Evolutionary conservation across 2,797 vertebrate genomes (phyloP), one percentile per base, ranked within the genome.

Genomic region (Macropus fuliginosus): DNA sequence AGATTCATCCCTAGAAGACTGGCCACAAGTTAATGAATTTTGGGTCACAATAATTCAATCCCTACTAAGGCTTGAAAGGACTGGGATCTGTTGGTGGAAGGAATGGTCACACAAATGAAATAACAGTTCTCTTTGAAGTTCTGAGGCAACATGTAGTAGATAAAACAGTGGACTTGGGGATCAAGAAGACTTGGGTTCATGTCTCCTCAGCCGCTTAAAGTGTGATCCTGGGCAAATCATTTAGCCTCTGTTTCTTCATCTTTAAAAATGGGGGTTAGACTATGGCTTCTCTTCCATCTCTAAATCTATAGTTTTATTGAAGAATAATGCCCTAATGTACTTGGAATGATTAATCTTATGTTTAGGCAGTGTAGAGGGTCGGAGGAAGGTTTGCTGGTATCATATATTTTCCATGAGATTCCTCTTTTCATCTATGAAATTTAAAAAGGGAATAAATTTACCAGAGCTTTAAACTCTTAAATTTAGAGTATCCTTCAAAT

Each of bases 331-430:
- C 28, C 66, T 66, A 46, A 96, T 96, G 91, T 92, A 62, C 93
- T 95, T 91, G 95, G 90, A 95, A 96, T 92, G 92, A 90, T 97
- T 96, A 92, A 31, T 97, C 95, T 95, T 90, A 91, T 55, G 92
- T 92, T 29, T 92, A 52, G 93, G 91, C 55, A 92, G 90, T 92
- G 87, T 93, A 89, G n/a, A 40, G 5, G n/a, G 66, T 40, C 2
- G 1, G 16, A 74, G 16, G n/a, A 5, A 40, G 16, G n/a, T 54
- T 93, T 92, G 94, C 90, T 92, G 52, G 57, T 46, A 18, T 52
- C 54, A 21, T 93, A 90, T 92, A 95, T 96, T 94, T 54, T 56
- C 21, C 74, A 74, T 9, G 16, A 74, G n/a, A 40, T n/a, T 40
- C 8, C 16, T 62, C 34, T 18, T 31, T 93, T 96, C 92, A 74